Percentiles rank a stretch among this genome's conserved stretches.
Conservation (phyloP, 2,797 vertebrate genomes). For the Xenentodon cancila region DNA sequence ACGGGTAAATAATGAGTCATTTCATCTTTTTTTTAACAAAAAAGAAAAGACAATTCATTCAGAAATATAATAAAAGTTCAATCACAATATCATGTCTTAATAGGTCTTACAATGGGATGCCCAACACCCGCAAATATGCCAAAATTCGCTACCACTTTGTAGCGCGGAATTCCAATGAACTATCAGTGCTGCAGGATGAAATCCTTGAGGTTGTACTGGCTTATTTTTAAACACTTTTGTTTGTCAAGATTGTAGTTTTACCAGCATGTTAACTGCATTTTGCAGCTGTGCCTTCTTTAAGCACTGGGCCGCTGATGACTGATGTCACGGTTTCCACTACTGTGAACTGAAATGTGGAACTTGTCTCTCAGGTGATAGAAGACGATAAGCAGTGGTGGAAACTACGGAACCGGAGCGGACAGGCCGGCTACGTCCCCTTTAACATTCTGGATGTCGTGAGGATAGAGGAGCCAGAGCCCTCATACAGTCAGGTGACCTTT, state of each 20-base stretch:
- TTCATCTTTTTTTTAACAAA: not conserved
- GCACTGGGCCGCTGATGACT: no score
- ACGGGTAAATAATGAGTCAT: conserved; percentile 75
- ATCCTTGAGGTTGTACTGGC: conserved; percentile 86
- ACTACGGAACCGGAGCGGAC: conserved; percentile 90
- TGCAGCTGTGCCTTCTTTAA: no score
- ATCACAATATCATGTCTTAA: conserved; percentile 1
- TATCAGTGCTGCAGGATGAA: conserved; percentile 95
- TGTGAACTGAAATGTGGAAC: conserved; percentile 3
- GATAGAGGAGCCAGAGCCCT: conserved; percentile 77
- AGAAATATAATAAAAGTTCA: not conserved
- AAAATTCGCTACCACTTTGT: conserved; percentile 95
- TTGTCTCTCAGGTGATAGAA: conserved; percentile 87
- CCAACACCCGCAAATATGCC: conserved; percentile 85
- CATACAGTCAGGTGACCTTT: conserved; percentile 62
- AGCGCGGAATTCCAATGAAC: conserved; percentile 91
- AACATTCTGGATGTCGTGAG: conserved; percentile 89
- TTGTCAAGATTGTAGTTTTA: conserved; percentile 4
- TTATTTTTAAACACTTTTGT: not conserved
- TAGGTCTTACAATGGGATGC: conserved; percentile 83
- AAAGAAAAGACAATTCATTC: not conserved
- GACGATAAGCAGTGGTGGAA: conserved; percentile 97
- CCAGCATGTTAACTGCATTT: not conserved
- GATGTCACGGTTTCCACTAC: conserved; percentile 12
- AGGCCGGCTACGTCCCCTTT: conserved; percentile 91